These are phyloP conservation scores for Dexiosoma caninum DNA, from an alignment of 2,888 invertebrate genomes.

Conservation along the genomic window DNA sequence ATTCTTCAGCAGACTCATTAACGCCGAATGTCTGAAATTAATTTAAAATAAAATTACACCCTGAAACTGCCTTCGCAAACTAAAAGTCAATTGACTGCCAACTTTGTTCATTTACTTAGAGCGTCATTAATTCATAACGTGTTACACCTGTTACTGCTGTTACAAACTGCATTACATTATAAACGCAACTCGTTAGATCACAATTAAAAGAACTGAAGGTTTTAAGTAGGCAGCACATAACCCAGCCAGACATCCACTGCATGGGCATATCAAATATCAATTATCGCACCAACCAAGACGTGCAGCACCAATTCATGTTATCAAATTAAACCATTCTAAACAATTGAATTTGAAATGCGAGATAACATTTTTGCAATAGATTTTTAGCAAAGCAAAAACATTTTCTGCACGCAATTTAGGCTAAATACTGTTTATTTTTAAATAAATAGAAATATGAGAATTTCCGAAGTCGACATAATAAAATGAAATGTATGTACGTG, in stretches of 20 bases:
- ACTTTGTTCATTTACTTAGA: background rate
- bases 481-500: background rate
- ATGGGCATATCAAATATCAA: conserved; percentile 26
- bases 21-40: no score
- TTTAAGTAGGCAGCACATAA: background rate
- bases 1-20: no score
- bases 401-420: conserved; percentile 17
- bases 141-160: conserved; percentile 4
- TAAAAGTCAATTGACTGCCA: background rate
- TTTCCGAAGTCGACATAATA: background rate
- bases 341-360: conserved; percentile 46
- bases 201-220: background rate
- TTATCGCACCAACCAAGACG: background rate
- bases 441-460: conserved; percentile 3
- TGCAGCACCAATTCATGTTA: conserved; percentile 28
- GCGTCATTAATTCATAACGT: conserved; percentile 11
- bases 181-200: background rate
- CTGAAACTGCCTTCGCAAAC: background rate
- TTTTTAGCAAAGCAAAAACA: no score
- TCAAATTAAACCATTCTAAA: conserved; percentile 49
- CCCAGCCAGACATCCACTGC: background rate
- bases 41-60: no score
- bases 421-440: background rate
- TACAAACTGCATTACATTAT: background rate
- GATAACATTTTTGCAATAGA: conserved; percentile 31